Evolutionary conservation across 1,140 invertebrate genomes (phyloP).

Genomic region (Varroa destructor): DNA sequence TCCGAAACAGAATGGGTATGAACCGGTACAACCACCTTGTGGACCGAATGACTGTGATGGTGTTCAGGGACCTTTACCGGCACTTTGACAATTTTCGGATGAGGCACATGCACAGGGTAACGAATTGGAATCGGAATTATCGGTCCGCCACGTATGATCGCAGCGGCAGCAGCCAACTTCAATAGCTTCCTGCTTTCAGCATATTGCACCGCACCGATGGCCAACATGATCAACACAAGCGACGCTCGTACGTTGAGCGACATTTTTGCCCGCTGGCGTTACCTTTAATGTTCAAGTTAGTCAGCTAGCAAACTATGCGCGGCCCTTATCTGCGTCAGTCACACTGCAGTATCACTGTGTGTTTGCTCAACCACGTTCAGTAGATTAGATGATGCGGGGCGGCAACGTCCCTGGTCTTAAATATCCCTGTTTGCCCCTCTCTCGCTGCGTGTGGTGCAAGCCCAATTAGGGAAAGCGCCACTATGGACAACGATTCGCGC

Average conservation of each 20-base stretch:
- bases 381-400: no score
- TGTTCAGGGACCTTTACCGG: slow-evolving; percentile 9
- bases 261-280: neutral
- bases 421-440: no score
- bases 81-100: slow-evolving; percentile 20
- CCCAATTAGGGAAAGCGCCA: no score
- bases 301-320: no score
- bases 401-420: no score
- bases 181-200: slow-evolving; percentile 17
- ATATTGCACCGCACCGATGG: neutral
- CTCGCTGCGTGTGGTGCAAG: no score
- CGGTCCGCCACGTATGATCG: slow-evolving; percentile 19
- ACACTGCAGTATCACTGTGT: no score
- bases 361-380: no score
- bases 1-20: slow-evolving; percentile 1
- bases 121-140: slow-evolving; percentile 17
- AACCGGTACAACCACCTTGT: neutral
- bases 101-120: slow-evolving; percentile 19
- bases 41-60: neutral
- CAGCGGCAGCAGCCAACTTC: slow-evolving; percentile 14
- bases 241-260: neutral
- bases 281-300: no score
- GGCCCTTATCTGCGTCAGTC: no score
- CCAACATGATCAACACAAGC: neutral
- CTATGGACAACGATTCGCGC: no score